These are phyloP conservation scores for Xestia c-nigrum DNA, from an alignment of 2,888 invertebrate species.

Conservation along the genomic window DNA sequence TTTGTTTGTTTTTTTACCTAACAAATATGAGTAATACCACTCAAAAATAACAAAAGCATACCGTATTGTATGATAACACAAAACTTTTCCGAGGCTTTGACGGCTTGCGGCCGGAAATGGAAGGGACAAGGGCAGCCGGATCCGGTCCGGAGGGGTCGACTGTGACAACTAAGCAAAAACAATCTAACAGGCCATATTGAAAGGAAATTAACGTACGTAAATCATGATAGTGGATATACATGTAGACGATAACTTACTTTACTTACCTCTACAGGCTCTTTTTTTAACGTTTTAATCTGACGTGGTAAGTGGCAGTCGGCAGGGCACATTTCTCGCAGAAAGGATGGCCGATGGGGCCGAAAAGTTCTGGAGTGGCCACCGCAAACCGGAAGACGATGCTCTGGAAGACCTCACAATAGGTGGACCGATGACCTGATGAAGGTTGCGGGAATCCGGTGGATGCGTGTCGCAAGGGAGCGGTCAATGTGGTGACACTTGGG, in stretches of 20 bases:
- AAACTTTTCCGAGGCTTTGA: slow-evolving; percentile 80
- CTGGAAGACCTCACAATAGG: too few species aligned
- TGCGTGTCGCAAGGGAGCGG: too few species aligned
- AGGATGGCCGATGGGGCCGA: too few species aligned
- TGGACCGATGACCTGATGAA: too few species aligned
- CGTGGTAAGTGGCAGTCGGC: too few species aligned
- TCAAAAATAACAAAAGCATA: slow-evolving; percentile 62
- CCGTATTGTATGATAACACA: slow-evolving; percentile 71
- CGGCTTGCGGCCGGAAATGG: slow-evolving; percentile 84
- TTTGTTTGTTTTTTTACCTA: not conserved
- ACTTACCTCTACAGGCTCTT: not conserved
- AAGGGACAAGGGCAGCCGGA: slow-evolving; percentile 84
- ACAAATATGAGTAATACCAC: slow-evolving; percentile 35
- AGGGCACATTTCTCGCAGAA: too few species aligned
- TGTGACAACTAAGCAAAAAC: slow-evolving; percentile 77
- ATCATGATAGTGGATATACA: slow-evolving; percentile 78
- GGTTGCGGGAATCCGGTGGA: too few species aligned
- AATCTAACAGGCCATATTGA: slow-evolving; percentile 69
- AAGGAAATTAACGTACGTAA: slow-evolving; percentile 82
- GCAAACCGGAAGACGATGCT: too few species aligned
- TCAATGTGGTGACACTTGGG: too few species aligned
- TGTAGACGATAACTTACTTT: slow-evolving; percentile 49
- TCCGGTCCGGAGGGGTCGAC: slow-evolving; percentile 81
- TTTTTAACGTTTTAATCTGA: not conserved
- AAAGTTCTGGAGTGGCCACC: too few species aligned